Conservation (phyloP, 2,113 vertebrate species). For the Melanerpes aurifrons region DNA sequence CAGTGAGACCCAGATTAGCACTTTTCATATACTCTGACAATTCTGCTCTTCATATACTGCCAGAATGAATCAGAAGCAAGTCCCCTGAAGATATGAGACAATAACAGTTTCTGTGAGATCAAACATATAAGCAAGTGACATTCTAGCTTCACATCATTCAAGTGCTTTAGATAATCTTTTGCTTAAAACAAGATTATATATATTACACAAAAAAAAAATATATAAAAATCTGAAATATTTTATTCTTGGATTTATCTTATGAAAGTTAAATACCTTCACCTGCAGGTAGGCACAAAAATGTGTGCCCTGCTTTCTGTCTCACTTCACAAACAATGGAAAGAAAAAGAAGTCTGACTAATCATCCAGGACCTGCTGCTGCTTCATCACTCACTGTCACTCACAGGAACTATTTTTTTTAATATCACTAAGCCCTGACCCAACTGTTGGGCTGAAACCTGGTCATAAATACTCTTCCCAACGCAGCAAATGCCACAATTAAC, state of each 20-base stretch:
- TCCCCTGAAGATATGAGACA: neutral
- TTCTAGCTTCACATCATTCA: neutral
- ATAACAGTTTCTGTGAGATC: neutral
- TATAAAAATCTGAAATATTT: neutral
- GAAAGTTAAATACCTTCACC: neutral
- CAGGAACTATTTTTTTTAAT: neutral
- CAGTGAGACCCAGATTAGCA: neutral
- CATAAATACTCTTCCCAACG: neutral
- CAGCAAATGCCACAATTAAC: neutral
- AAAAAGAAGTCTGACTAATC: neutral
- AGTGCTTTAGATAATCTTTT: neutral
- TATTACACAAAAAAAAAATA: neutral
- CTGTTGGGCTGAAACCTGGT: neutral
- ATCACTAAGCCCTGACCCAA: neutral
- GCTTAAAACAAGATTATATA: neutral
- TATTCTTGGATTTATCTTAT: neutral
- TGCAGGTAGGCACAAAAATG: neutral
- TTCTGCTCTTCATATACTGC: neutral
- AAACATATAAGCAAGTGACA: neutral
- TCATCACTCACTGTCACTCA: neutral
- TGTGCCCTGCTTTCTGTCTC: neutral
- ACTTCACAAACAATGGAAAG: neutral
- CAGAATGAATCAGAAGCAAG: neutral
- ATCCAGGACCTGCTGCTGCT: neutral
- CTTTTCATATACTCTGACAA: neutral